These are phyloP conservation scores for Agrochola macilenta DNA, from an alignment of 2,888 invertebrate species.

Conservation along the genomic window DNA sequence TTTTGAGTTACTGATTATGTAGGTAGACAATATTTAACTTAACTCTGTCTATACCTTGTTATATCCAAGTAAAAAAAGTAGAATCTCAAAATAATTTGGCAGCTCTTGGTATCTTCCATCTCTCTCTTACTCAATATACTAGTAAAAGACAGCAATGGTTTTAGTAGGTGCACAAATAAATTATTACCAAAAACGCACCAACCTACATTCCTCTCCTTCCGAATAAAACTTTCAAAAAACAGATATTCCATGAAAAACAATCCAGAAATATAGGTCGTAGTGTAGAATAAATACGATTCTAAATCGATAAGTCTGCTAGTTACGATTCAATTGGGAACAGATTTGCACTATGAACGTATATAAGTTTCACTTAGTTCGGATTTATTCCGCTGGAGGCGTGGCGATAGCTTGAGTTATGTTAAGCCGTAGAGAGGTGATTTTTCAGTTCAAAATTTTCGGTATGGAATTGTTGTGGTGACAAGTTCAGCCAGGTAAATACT, in stretches of 20 bases:
- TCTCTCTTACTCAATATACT: background rate
- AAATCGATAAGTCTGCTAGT: conserved; percentile 65
- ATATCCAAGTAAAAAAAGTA: background rate
- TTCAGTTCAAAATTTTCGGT: conserved; percentile 20
- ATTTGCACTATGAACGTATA: conserved; percentile 62
- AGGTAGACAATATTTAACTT: background rate
- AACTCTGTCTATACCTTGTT: background rate
- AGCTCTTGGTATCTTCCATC: background rate
- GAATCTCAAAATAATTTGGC: background rate
- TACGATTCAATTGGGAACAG: conserved; percentile 65
- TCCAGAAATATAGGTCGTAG: conserved; percentile 50
- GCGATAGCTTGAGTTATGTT: conserved; percentile 48
- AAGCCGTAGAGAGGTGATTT: conserved; percentile 35
- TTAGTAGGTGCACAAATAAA: background rate
- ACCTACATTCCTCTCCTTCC: background rate
- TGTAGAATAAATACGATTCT: conserved; percentile 55
- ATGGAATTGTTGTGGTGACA: background rate
- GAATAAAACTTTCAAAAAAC: conserved; percentile 25
- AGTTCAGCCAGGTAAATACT: background rate
- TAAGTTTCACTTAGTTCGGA: conserved; percentile 64
- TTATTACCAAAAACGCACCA: background rate
- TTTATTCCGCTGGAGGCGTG: conserved; percentile 61
- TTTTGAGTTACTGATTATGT: too few relatives aligned
- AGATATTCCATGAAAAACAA: conserved; percentile 43
- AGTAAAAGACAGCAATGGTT: background rate